Percentiles rank a stretch among this genome's conserved stretches.
Evolutionary conservation across 35 echinoderm and acorn worm species (phyloP).

Genomic region (Ophiothrix spiculata): DNA sequence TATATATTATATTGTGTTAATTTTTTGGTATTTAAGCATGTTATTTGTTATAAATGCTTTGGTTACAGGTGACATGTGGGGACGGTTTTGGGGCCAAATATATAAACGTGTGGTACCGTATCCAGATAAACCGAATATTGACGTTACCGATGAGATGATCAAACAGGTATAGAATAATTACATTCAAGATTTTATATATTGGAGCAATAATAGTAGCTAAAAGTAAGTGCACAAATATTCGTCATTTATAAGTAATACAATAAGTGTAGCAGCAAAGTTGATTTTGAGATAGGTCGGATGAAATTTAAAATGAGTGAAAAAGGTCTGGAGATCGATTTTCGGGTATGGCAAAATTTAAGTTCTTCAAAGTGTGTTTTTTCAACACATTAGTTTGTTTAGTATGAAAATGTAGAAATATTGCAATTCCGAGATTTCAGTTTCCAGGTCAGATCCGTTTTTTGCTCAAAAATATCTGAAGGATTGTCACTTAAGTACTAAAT

Average conservation of each 20-base stretch:
- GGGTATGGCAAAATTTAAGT: not conserved
- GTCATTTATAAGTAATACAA: not conserved
- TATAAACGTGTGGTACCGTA: constrained; percentile 70
- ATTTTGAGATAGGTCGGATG: not conserved
- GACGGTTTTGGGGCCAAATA: constrained; percentile 86
- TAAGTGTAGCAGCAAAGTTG: not conserved
- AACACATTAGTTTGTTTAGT: no score
- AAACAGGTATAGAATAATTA: constrained; percentile 57
- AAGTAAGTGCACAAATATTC: not conserved
- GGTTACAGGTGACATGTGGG: constrained; percentile 90
- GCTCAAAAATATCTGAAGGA: no score
- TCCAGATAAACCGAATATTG: constrained; percentile 76
- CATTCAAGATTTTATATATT: not conserved
- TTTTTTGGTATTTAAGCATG: no score
- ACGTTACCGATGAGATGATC: constrained; percentile 76
- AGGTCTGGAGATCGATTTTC: not conserved
- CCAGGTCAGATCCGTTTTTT: no score
- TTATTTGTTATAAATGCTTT: not conserved
- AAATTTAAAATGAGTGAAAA: not conserved
- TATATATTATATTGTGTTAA: no score
- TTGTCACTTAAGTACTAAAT: no score
- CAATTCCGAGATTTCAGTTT: no score
- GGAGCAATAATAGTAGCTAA: not conserved
- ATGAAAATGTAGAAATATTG: no score
- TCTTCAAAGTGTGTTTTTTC: not conserved